phyloP scores from a whole-genome alignment of 2,113 vertebrate genomes.

The Silurus meridionalis region DNA sequence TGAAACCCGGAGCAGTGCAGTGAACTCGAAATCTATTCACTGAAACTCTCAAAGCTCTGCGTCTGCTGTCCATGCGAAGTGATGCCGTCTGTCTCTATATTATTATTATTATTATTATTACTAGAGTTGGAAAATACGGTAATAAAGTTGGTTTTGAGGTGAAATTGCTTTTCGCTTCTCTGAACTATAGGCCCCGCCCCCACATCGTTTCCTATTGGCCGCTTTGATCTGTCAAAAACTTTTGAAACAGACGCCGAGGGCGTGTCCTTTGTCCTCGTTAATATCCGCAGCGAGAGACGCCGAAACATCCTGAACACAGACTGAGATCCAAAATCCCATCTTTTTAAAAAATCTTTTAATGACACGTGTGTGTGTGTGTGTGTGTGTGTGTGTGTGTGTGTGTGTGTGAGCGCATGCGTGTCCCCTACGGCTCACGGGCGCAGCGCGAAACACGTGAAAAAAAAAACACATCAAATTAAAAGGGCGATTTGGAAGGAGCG shows the following conservation, averaged over 20 bases:
- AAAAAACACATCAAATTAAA: constrained; percentile 23
- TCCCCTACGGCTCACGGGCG: not conserved
- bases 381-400: not conserved
- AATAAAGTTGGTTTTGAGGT: too few relatives aligned
- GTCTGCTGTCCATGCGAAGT: too few relatives aligned
- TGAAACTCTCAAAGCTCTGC: too few relatives aligned
- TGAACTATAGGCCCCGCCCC: not conserved
- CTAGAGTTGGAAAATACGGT: too few relatives aligned
- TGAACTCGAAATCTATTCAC: too few relatives aligned
- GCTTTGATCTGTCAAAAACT: not conserved
- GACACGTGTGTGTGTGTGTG: not conserved
- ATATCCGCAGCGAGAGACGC: not conserved
- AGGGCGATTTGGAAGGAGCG: constrained; percentile 17
- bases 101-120: too few relatives aligned
- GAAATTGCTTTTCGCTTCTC: too few relatives aligned
- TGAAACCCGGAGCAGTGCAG: too few relatives aligned
- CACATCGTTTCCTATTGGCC: not conserved
- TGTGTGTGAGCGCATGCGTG: not conserved
- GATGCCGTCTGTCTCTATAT: too few relatives aligned
- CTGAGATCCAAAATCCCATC: not conserved
- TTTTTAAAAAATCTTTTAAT: not conserved
- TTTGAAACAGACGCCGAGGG: not conserved
- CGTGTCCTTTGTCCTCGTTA: not conserved
- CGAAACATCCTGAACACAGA: not conserved
- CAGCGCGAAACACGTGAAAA: constrained; percentile 5